These are phyloP conservation scores for Prionailurus viverrinus DNA, from an alignment of 2,113 vertebrate genomes.

Conservation along the genomic window DNA sequence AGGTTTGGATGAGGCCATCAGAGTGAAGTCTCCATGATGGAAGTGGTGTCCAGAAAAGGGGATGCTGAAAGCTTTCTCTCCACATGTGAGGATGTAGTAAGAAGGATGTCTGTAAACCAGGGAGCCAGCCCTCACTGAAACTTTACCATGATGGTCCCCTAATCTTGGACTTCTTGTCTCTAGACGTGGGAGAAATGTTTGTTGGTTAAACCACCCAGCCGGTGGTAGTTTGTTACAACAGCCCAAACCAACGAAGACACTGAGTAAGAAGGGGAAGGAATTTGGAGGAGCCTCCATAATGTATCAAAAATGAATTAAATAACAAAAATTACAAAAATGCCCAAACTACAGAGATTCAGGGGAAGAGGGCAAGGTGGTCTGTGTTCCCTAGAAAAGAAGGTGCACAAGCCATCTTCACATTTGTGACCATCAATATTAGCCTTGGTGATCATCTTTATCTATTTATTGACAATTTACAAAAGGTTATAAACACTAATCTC, in stretches of 20 bases:
- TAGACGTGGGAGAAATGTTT: neutral
- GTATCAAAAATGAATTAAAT: constrained; percentile 9
- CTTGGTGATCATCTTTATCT: neutral
- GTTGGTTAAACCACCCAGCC: neutral
- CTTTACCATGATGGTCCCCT: too few species aligned
- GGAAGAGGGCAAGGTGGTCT: neutral
- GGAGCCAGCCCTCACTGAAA: neutral
- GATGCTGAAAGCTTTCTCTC: neutral
- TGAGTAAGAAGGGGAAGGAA: neutral
- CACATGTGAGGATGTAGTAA: neutral
- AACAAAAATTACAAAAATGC: neutral
- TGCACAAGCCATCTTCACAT: neutral
- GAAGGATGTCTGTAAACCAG: neutral
- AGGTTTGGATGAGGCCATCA: neutral
- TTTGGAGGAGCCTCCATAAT: neutral
- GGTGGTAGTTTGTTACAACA: neutral
- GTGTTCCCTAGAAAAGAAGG: neutral
- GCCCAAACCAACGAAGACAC: neutral
- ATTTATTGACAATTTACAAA: neutral
- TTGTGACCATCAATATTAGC: neutral
- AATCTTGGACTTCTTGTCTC: neutral
- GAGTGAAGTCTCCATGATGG: too few species aligned
- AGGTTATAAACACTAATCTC: neutral
- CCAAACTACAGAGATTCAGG: neutral
- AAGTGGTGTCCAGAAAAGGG: neutral